A percentile compares a stretch with the other conserved stretches of the same genome.
phyloP scores from a whole-genome alignment of 2,888 invertebrate genomes.

The Lysandra coridon region DNA sequence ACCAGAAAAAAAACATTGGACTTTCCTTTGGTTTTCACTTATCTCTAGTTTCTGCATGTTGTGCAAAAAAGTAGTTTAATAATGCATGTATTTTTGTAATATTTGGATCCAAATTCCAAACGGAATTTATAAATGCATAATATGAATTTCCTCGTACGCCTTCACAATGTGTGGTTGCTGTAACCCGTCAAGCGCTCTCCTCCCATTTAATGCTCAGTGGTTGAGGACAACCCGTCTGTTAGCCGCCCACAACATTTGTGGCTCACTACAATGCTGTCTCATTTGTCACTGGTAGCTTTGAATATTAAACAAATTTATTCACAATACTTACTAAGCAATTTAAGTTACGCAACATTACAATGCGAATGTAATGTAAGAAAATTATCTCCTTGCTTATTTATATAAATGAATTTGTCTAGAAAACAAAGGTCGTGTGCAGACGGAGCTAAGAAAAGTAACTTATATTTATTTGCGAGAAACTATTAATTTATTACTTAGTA shows the following conservation, averaged over 20 bases:
- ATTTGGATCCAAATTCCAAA: not conserved
- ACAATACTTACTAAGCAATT: constrained; percentile 28
- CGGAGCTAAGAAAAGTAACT: too few species aligned
- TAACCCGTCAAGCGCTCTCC: constrained; percentile 41
- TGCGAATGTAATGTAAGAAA: constrained; percentile 2
- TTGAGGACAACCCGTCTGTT: constrained; percentile 52
- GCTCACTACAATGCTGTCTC: constrained; percentile 29
- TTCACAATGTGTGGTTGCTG: constrained; percentile 7
- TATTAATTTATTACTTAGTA: too few species aligned
- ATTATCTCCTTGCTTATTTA: not conserved
- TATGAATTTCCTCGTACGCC: constrained; percentile 4
- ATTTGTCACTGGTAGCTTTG: constrained; percentile 34
- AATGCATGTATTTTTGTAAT: not conserved
- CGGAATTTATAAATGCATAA: not conserved
- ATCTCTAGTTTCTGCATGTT: too few species aligned
- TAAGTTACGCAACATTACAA: constrained; percentile 17
- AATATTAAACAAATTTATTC: constrained; percentile 33
- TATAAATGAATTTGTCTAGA: not conserved
- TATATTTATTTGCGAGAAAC: too few species aligned
- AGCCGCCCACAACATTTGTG: constrained; percentile 53
- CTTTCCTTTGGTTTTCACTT: too few species aligned
- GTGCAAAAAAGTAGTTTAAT: not conserved
- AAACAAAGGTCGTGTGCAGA: not conserved
- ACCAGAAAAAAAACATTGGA: too few species aligned
- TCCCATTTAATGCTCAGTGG: constrained; percentile 62